Evolutionary conservation across 2,113 vertebrate genomes (phyloP), one percentile per base, ranked within the genome.

Genomic region (Cyprinodon variegatus): DNA sequence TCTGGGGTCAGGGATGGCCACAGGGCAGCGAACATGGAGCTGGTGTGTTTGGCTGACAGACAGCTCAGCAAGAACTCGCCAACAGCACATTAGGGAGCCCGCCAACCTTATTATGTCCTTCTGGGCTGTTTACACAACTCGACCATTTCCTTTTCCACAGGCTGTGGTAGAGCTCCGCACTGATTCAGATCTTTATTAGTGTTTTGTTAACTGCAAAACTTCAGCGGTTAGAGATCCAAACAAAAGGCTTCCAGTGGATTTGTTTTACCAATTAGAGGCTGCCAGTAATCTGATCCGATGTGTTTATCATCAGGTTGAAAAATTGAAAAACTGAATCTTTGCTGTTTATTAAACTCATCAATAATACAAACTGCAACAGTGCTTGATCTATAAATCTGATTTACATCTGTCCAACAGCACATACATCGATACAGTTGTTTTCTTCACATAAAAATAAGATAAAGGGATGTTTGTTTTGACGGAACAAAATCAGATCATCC

Each of bases 1-100:
- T 79, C 41, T 70, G 29, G 78, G 81, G 83, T 85, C 81, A 69
- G 81, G 85, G 78, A 82, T 72, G 61, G 68, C 61, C 60, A 40
- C 61, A 73, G 72, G 57, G 72, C 76, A 66, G 71, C 37, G 17
- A 50, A 77, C 61, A n/a, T 78, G 74, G 29, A 84, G 73, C 59
- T 53, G 62, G 59, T 77, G 11, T 70, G 61, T 69, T 82, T 74
- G 53, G 65, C 60, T 74, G 48, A 79, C 77, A 39, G 64, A 88
- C 77, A 74, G 36, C 68, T 71, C 65, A 68, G 64, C 76, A 81
- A 60, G 61, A 82, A 61, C 62, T 65, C 36, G 38, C 70, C 83
- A 70, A 40, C 81, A 37, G 65, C 74, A 72, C 73, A 64, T 72
- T 11, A 38, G 80, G 78, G 67, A 85, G 61, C 46, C 41, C 76